phyloP scores from a whole-genome alignment of 2,797 vertebrate species.

The Paramormyrops hopkinsi region DNA sequence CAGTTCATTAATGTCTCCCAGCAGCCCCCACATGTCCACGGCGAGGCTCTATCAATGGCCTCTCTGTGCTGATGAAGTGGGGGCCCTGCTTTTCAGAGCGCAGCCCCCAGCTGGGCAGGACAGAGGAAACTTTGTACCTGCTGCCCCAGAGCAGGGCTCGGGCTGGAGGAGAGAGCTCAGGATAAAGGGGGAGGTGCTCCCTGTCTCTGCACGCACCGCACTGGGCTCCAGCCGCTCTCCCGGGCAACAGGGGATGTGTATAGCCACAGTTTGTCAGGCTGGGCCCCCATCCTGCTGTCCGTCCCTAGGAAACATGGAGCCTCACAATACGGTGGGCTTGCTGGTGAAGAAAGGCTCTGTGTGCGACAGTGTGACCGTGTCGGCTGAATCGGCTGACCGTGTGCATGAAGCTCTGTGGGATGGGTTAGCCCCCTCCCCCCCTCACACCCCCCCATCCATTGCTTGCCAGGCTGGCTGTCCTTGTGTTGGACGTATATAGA shows the following conservation, averaged over 20 bases:
- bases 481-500: background rate
- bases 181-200: conserved; percentile 31
- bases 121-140: conserved; percentile 61
- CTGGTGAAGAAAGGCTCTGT: background rate
- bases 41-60: conserved; percentile 61
- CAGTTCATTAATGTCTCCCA: conserved; percentile 47
- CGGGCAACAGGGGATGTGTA: conserved; percentile 36
- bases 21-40: conserved; percentile 36
- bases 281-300: conserved; percentile 48
- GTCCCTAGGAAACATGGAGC: conserved; percentile 48
- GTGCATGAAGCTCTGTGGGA: background rate
- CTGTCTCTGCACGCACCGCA: conserved; percentile 49
- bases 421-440: background rate
- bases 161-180: conserved; percentile 7
- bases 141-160: conserved; percentile 23
- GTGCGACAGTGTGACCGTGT: background rate
- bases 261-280: conserved; percentile 62
- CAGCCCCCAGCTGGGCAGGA: conserved; percentile 42
- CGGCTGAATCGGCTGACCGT: background rate
- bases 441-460: background rate
- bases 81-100: conserved; percentile 39
- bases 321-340: conserved; percentile 28
- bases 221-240: conserved; percentile 48
- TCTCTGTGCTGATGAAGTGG: conserved; percentile 54
- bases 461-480: background rate